Evolutionary conservation across 2,888 invertebrate genomes (phyloP), one percentile per base, ranked within the genome.

Genomic region (Cephus nigrinus): DNA sequence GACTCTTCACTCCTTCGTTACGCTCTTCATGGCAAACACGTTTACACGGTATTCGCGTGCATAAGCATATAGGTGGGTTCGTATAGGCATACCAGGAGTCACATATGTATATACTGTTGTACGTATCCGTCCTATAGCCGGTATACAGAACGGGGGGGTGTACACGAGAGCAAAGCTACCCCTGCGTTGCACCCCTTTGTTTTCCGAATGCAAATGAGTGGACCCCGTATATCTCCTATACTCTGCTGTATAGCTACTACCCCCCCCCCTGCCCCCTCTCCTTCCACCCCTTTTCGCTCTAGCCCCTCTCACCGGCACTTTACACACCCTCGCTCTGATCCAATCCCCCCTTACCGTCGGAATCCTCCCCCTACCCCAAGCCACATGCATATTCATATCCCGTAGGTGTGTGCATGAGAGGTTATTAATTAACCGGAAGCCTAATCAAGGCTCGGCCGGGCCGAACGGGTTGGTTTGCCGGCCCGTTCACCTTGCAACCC

Each of bases 371-470:
- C 55, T 55, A 55, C 55, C 23, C 55, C 55, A 55, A 55, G 23
- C 9, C 55, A 55, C 89, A 90, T 90, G 89, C 90, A 90, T 90
- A 90, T 91, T 91, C 90, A 90, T 90, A 88, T 85, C 84, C 84
- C 23, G 77, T 86, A 86, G 84, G 90, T 89, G 89, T 90, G 89
- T 88, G 88, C 89, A 89, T 87, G 91, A 91, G 92, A 92, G 92
- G 92, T 92, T 93, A 93, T 93, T 93, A 93, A 93, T 93, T 93
- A 93, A 92, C 92, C 92, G 92, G 92, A 92, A 92, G 92, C 92
- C 92, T 93, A 93, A 93, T 93, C 93, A 93, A 93, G 92, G 91
- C 87, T 89, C 86, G 88, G 85, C 80, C 80, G 35, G 34, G 34
- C 32, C 68, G 40, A 75, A 75, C 77, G 77, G 79, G 71, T 71